phyloP scores from a whole-genome alignment of 2,888 invertebrate species.

The Venustoraphidia nigricollis region DNA sequence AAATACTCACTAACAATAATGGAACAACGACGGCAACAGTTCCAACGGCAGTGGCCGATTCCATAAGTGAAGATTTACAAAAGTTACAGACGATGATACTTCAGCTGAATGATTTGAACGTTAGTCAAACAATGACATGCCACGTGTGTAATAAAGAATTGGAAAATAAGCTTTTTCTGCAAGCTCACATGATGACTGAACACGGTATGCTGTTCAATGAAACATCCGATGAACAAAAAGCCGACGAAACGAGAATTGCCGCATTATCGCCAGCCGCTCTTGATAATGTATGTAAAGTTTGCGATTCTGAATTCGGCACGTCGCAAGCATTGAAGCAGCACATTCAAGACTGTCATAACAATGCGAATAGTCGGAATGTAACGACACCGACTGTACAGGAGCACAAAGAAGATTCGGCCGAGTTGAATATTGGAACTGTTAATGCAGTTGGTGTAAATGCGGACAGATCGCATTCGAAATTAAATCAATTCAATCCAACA shows the following conservation, averaged over 20 bases:
- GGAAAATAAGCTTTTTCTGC: conserved; percentile 54
- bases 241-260: conserved; percentile 26
- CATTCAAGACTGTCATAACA: conserved; percentile 48
- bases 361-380: conserved; percentile 16
- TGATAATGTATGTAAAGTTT: conserved; percentile 30
- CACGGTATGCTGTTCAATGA: conserved; percentile 38
- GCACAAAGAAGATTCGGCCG: neutral
- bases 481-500: conserved; percentile 15
- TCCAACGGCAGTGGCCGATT: conserved; percentile 24
- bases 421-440: neutral
- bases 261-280: neutral
- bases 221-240: conserved; percentile 25
- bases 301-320: conserved; percentile 26
- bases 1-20: conserved; percentile 1
- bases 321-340: conserved; percentile 53
- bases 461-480: conserved; percentile 9
- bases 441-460: no score
- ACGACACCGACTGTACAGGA: neutral
- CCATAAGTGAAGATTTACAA: conserved; percentile 71
- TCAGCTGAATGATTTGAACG: conserved; percentile 69
- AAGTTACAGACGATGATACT: conserved; percentile 83
- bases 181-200: conserved; percentile 50
- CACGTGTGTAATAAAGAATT: conserved; percentile 55
- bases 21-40: no score
- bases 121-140: conserved; percentile 39